Evolutionary conservation across 2,888 invertebrate genomes (phyloP).

Genomic region (Tipula vernalis): DNA sequence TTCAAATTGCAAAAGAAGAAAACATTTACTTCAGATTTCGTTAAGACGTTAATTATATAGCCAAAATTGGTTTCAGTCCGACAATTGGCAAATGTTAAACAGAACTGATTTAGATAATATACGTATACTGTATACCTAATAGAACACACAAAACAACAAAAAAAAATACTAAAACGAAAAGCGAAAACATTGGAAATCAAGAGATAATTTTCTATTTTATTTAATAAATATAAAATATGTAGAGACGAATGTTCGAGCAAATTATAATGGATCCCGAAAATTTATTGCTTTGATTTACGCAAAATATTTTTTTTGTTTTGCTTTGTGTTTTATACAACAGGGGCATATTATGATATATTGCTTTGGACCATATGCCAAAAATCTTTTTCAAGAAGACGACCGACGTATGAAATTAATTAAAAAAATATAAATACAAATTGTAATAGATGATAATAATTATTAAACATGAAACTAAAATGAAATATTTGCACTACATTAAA

Average conservation of each 20-base stretch:
- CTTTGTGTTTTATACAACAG: not conserved
- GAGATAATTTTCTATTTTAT: not conserved
- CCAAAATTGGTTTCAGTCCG: not conserved
- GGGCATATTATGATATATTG: not conserved
- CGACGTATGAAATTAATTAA: not conserved
- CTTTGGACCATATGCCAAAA: not conserved
- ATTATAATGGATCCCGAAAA: not conserved
- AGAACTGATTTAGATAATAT: not conserved
- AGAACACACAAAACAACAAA: not conserved
- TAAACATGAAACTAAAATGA: not conserved
- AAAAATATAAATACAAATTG: not conserved
- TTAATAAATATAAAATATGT: constrained; percentile 4
- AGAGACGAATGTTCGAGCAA: not conserved
- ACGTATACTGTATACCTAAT: not conserved
- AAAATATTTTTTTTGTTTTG: not conserved
- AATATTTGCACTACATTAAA: not conserved
- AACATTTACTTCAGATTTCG: too few species aligned
- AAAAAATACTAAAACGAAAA: not conserved
- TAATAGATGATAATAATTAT: not conserved
- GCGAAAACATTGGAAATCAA: not conserved
- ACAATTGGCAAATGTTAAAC: not conserved
- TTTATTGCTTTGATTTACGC: not conserved
- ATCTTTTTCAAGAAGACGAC: too few species aligned
- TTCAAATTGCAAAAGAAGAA: too few species aligned
- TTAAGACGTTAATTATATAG: too few species aligned